A percentile compares a stretch with the other conserved stretches of the same genome.
Conservation (phyloP, 1,140 invertebrate genomes). For the Camponotus floridanus region DNA sequence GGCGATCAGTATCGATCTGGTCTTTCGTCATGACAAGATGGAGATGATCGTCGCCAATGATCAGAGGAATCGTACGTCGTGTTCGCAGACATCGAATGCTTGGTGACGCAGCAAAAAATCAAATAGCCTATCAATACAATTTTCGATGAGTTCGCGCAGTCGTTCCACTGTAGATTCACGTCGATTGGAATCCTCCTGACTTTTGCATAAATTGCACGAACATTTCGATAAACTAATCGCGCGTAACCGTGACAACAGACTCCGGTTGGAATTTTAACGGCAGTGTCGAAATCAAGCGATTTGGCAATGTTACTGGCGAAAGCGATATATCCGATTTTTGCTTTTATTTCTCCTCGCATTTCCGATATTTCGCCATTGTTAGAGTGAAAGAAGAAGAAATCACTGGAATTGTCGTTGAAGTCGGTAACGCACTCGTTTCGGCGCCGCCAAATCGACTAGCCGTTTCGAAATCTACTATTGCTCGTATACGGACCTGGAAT, state of each 20-base stretch:
- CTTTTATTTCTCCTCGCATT: slow-evolving; percentile 39
- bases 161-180: neutral
- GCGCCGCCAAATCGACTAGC: slow-evolving; percentile 71
- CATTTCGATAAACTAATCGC: neutral
- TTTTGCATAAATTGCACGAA: neutral
- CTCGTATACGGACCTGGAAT: slow-evolving; percentile 39
- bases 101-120: slow-evolving; percentile 92
- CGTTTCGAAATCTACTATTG: slow-evolving; percentile 54
- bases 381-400: slow-evolving; percentile 45
- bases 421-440: slow-evolving; percentile 67
- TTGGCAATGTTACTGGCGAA: slow-evolving; percentile 56
- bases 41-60: slow-evolving; percentile 97
- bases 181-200: neutral
- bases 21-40: slow-evolving; percentile 92
- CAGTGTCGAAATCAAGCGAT: slow-evolving; percentile 42
- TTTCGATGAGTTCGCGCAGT: slow-evolving; percentile 83
- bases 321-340: slow-evolving; percentile 56
- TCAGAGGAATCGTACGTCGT: slow-evolving; percentile 96
- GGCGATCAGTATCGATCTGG: slow-evolving; percentile 90
- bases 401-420: slow-evolving; percentile 58
- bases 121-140: slow-evolving; percentile 90
- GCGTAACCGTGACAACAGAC: slow-evolving; percentile 12
- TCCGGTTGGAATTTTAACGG: slow-evolving; percentile 45
- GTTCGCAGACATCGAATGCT: slow-evolving; percentile 93
- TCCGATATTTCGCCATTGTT: slow-evolving; percentile 36